These are phyloP conservation scores for Brachionus calyciflorus DNA, from an alignment of 1,140 invertebrate genomes.

Conservation along the genomic window DNA sequence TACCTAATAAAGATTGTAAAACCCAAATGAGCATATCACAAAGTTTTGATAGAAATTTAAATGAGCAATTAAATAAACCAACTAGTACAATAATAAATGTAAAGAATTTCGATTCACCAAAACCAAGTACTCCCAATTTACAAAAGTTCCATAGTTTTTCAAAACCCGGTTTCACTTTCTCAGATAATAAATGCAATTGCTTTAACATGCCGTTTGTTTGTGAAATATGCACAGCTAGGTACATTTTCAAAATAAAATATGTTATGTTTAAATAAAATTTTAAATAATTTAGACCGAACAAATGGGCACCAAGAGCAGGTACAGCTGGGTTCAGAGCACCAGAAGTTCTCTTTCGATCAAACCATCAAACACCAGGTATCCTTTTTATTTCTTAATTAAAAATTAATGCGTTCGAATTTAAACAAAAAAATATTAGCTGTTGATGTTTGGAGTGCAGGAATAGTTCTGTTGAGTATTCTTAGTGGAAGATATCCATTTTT, in stretches of 20 bases:
- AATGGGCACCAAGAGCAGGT: conserved; percentile 73
- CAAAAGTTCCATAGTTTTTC: conserved; percentile 38
- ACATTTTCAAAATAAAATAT: not conserved
- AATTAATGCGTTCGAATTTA: too few species aligned
- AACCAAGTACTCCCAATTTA: conserved; percentile 6
- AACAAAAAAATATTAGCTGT: conserved; percentile 65
- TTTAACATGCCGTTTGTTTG: conserved; percentile 47
- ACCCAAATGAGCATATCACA: not conserved
- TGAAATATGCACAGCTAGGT: conserved; percentile 28
- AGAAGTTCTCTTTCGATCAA: conserved; percentile 76
- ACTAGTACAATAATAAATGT: not conserved
- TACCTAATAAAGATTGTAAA: conserved; percentile 3
- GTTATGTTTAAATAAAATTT: not conserved
- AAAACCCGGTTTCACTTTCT: not conserved
- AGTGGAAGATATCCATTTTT: conserved; percentile 80
- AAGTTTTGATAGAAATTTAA: conserved; percentile 36
- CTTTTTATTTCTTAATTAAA: not conserved
- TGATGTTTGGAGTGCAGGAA: conserved; percentile 83
- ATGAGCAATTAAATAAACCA: not conserved
- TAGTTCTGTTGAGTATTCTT: conserved; percentile 76
- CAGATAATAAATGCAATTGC: conserved; percentile 10
- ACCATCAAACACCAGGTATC: conserved; percentile 71
- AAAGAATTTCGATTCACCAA: conserved; percentile 28
- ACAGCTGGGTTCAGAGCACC: conserved; percentile 85
- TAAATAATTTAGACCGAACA: conserved; percentile 59